Base-by-base conservation (phyloP, 2,888 invertebrate genomes). In the Sipha maydis region DNA sequence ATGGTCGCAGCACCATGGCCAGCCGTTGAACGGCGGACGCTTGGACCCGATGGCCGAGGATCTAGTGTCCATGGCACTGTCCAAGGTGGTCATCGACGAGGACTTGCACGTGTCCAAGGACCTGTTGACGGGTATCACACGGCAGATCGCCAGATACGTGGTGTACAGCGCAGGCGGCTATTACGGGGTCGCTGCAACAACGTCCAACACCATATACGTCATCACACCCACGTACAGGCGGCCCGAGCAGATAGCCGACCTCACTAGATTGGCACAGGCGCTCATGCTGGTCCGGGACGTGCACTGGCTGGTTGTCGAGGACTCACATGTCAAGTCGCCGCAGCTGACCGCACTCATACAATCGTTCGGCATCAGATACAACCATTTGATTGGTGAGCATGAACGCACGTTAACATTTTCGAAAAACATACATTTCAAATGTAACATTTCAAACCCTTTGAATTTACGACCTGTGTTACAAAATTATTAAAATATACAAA, bases 211-310 rank as follows among this genome's bases (percentile, higher is more conserved):
- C 31, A 91, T 95, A 90, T 95, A 94, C 91, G 93, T 95, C 90
- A 94, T 96, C 89, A 96, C 96, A 89, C 96, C 96, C 89, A 96
- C 96, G 69, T 95, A 95, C 91, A 93, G 94, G 90, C 93, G 96
- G 90, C 94, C 95, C 67, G 95, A 96, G 91, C 97, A 97, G 92
- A 93, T 95, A 91, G 95, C 97, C 14, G 97, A 97, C 91, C 92
- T 97, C 89, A 96, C 96, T 69, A 92, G 96, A 90, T 92, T 96
- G 90, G 94, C 94, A 1, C 94, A 96, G 90, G 95, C 95, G 0
- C 92, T 96, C 80, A 93, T 94, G 92, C 94, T 94, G 91, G 93
- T 95, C 38, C 92, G 93, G 89, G 94, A 95, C 91, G 91, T 96
- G 71, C 93, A 94, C 90, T 96, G 96, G 96, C 93, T 96, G 90